These are phyloP conservation scores for Darevskia nairensis DNA, from an alignment of 2,797 vertebrate genomes.

Conservation along the genomic window DNA sequence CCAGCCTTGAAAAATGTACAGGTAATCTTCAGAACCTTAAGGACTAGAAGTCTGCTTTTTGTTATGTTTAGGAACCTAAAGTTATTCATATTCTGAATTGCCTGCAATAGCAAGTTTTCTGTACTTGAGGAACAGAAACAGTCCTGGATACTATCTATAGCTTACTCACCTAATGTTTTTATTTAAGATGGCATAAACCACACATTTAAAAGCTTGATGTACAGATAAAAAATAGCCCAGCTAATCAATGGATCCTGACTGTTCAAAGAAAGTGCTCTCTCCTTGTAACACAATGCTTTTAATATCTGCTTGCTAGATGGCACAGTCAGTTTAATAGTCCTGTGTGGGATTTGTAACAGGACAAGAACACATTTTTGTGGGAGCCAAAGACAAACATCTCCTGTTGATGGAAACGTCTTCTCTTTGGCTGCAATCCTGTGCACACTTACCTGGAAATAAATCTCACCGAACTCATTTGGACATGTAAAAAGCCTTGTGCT, in stretches of 20 bases:
- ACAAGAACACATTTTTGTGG: neutral
- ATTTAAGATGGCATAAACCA: neutral
- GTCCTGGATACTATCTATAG: neutral
- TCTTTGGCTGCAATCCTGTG: neutral
- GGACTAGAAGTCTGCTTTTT: neutral
- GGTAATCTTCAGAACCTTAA: too few species aligned
- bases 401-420: neutral
- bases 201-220: neutral
- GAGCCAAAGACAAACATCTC: neutral
- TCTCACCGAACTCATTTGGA: neutral
- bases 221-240: neutral
- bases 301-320: neutral
- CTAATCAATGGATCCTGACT: neutral
- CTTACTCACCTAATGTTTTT: neutral
- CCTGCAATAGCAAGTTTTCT: neutral
- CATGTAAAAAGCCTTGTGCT: neutral
- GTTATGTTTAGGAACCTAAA: neutral
- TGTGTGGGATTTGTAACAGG: neutral
- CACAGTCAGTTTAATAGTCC: neutral
- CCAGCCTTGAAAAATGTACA: neutral
- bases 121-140: neutral
- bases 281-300: neutral
- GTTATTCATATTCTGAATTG: neutral
- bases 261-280: neutral
- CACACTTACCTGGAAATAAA: neutral